phyloP scores from a whole-genome alignment of 2,113 vertebrate genomes.

The Hoplias malabaricus region DNA sequence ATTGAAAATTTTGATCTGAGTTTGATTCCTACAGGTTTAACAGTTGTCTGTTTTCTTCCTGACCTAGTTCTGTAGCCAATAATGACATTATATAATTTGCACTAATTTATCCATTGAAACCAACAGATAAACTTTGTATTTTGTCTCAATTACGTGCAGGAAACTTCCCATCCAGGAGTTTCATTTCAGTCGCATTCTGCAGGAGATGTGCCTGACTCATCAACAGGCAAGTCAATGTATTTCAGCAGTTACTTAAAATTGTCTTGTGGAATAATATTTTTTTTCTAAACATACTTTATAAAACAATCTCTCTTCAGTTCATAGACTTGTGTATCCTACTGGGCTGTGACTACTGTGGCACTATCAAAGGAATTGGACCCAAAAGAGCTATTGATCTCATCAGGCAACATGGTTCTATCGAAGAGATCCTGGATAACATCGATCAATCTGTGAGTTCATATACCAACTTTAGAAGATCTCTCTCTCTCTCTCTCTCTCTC shows the following conservation, averaged over 20 bases:
- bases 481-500: too few species aligned
- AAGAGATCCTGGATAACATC: conserved; percentile 87
- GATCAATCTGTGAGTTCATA: conserved; percentile 73
- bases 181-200: conserved; percentile 83
- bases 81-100: too few species aligned
- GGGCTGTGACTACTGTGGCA: conserved; percentile 96
- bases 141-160: conserved; percentile 59
- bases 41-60: not conserved
- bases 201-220: conserved; percentile 83
- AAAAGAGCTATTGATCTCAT: conserved; percentile 95
- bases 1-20: too few species aligned
- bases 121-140: too few species aligned
- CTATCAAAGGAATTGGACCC: conserved; percentile 93
- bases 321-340: conserved; percentile 95
- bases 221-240: conserved; percentile 73
- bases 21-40: too few species aligned
- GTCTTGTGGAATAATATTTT: not conserved
- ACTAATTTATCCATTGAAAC: too few species aligned
- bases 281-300: not conserved
- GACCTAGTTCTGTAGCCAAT: not conserved
- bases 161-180: conserved; percentile 98
- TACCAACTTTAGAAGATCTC: not conserved
- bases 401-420: conserved; percentile 87
- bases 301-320: conserved; percentile 69
- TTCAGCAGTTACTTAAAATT: not conserved